phyloP scores from a whole-genome alignment of 2,888 invertebrate genomes.

The Noctua janthe region DNA sequence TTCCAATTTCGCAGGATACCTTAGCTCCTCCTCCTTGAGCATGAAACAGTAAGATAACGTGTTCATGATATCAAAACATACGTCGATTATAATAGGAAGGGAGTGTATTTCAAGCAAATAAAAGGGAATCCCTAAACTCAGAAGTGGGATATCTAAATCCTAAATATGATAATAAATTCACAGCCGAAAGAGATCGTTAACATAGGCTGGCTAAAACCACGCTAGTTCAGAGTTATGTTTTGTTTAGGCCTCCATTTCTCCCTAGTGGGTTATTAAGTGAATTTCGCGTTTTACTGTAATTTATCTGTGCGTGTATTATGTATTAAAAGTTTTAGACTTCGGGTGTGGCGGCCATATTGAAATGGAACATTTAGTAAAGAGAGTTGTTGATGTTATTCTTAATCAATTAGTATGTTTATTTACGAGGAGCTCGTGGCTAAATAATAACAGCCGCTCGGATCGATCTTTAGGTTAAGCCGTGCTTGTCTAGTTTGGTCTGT shows the following conservation, averaged over 20 bases:
- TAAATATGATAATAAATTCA: conserved; percentile 49
- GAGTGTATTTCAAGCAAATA: conserved; percentile 1
- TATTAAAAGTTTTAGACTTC: conserved; percentile 34
- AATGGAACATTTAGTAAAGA: conserved; percentile 2
- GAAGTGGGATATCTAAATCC: not conserved
- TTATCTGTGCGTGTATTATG: conserved; percentile 37
- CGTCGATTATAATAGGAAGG: not conserved
- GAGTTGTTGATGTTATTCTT: not conserved
- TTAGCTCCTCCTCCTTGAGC: too few species aligned
- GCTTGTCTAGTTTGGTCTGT: too few species aligned
- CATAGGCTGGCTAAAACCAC: conserved; percentile 42
- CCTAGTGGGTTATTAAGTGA: conserved; percentile 59
- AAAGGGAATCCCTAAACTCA: not conserved
- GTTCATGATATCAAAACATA: not conserved
- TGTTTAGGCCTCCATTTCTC: conserved; percentile 43
- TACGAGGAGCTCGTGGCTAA: not conserved
- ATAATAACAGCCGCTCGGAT: too few species aligned
- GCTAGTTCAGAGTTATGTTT: conserved; percentile 58
- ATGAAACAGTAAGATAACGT: not conserved
- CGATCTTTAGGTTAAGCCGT: too few species aligned
- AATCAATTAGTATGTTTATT: conserved; percentile 12
- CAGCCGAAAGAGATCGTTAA: conserved; percentile 42
- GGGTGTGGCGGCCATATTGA: conserved; percentile 17
- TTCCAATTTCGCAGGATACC: too few species aligned
- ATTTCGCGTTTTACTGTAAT: conserved; percentile 53